These are phyloP conservation scores for Rhinatrema bivittatum DNA, from an alignment of 2,797 vertebrate species.

Conservation along the genomic window DNA sequence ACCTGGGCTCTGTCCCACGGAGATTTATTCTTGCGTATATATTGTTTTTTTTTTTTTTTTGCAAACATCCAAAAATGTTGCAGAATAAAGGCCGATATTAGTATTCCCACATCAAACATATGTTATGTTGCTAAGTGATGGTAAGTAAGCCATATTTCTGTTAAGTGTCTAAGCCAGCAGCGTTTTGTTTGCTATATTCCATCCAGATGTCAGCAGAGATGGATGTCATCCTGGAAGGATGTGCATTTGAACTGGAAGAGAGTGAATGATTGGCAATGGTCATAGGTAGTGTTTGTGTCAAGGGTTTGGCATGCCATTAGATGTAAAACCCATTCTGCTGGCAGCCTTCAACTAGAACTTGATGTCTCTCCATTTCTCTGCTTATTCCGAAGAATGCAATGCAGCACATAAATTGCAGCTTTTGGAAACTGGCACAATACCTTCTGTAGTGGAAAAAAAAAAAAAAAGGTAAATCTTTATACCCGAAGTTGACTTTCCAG, in stretches of 20 bases:
- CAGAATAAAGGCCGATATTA: no score
- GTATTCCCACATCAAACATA: no score
- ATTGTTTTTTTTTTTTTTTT: no score
- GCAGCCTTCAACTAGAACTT: slow-evolving; percentile 1
- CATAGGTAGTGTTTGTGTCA: slow-evolving; percentile 19
- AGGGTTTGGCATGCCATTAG: slow-evolving; percentile 13
- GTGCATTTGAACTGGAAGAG: slow-evolving; percentile 19
- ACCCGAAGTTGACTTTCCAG: slow-evolving; percentile 2
- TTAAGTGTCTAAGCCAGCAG: slow-evolving; percentile 30
- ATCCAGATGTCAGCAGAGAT: slow-evolving; percentile 38
- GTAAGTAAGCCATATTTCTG: slow-evolving; percentile 23
- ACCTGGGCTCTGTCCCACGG: no score
- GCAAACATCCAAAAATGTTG: no score
- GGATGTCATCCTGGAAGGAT: slow-evolving; percentile 26
- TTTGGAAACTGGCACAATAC: slow-evolving; percentile 7
- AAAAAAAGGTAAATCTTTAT: neutral
- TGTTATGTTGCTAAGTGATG: slow-evolving; percentile 40
- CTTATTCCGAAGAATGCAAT: slow-evolving; percentile 14
- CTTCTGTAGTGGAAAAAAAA: slow-evolving; percentile 5
- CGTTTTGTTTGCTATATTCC: slow-evolving; percentile 31
- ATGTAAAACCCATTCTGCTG: slow-evolving; percentile 14
- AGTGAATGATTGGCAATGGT: slow-evolving; percentile 18
- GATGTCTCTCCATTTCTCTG: slow-evolving; percentile 1
- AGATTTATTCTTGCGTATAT: no score
- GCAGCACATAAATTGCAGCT: slow-evolving; percentile 7